Evolutionary conservation across 2,113 vertebrate genomes (phyloP), one percentile per base, ranked within the genome.

Genomic region (Poecilia latipinna): DNA sequence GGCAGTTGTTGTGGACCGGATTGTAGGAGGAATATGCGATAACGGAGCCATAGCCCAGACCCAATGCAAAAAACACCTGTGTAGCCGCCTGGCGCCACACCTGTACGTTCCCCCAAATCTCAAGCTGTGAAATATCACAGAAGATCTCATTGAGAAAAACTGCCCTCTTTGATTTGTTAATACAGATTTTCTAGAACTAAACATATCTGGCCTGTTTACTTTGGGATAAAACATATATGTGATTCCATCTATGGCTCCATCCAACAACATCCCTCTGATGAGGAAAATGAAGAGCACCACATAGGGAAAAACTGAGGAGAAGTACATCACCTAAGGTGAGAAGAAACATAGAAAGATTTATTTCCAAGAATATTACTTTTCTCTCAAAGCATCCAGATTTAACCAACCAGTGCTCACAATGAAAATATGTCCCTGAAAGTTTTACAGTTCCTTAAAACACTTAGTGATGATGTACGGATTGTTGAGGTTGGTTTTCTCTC

Each of bases 1-100:
- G 98, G 89, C 98, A 99, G 94, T 99, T 99, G 94, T 99, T 99
- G 91, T 98, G 93, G 74, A 96, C 92, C 35, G 98, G 98, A 91
- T 99, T 99, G 94, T 99, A 99, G 92, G 97, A 99, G 73, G 98
- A 99, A 91, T 99, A 99, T 4, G 98, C 98, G 0, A 99, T 99
- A 82, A 99, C 97, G 0, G 98, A 98, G 33, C 98, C 98, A 0
- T 98, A 99, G 28, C 98, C 98, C 77, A 99, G 90, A n/a, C 98
- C 98, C 19, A 99, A 86, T n/a, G 98, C 98, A 0, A 99, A 99
- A 93, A 99, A 99, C 60, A 99, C 98, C 90, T 99, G 98, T 0
- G 98, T 99, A 66, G 97, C 97, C 2, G 98, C 98, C 86, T 99
- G 97, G 0, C 98, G 93, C 98, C 98, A 99, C 65, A 99, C 98